Base-by-base conservation (phyloP, 1,140 invertebrate genomes). In the Philotrypesis tridentata region DNA sequence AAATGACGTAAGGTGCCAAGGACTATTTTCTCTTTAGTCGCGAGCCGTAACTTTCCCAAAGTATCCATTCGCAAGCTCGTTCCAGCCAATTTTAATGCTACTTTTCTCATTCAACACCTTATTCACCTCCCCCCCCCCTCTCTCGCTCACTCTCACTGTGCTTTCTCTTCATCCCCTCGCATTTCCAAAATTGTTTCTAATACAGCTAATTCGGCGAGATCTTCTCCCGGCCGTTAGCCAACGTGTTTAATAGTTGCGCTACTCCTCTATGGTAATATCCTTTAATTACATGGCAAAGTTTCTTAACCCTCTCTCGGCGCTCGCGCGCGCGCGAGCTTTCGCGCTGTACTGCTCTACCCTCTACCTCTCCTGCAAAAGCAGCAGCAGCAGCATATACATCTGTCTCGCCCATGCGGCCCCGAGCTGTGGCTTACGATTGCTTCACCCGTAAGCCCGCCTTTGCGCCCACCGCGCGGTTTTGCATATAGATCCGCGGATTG, bases 251-350 rank as follows among this genome's bases (percentile, higher is more conserved):
- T 55, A 55, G 48, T 55, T 55, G 48, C 21, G 48, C 48, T 21
- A 5, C 17, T 55, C 48, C 48, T 14, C 21, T 55, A 55, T 55
- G 48, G 48, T 55, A 55, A 55, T 55, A 55, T 55, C 61, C 61
- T 65, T 65, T 65, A 65, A 65, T 65, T 65, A 29, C 61, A 25
- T 27, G 61, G 23, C 61, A 65, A 65, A 65, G 61, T 65, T 65
- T 65, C 61, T 65, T 65, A 65, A 65, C 11, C 61, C 61, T 29
- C 23, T 65, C 61, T 5, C 61, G 61, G 27, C 9, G 9, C 27
- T 29, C 61, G 27, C 17, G 23, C 61, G 25, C 27, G 27, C 27
- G 23, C 2, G 14, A 25, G 23, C 23, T 29, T 65, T 37, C 33
- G 33, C 33, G 33, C n/a, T 37, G 9, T 37, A 37, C 33, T 37